Evolutionary conservation across 2,888 invertebrate genomes (phyloP), one percentile per base, ranked within the genome.

Genomic region (Suillia variegata): DNA sequence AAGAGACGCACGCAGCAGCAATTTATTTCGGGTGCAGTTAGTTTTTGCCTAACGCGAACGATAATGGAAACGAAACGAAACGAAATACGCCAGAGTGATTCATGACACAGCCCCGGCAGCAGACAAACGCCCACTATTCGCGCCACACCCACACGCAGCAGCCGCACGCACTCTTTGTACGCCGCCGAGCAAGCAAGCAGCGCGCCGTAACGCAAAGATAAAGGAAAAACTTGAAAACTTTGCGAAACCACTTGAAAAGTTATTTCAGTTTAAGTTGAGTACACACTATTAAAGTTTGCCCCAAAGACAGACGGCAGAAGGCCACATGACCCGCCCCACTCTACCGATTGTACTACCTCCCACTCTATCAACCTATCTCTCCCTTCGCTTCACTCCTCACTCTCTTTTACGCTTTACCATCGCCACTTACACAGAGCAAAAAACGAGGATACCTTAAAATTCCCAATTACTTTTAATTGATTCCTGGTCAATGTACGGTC

Each of bases 201-300:
- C n/a, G n/a, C n/a, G n/a, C n/a, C n/a, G n/a, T n/a, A 45, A 20
- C 20, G 17, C 38, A 45, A 20, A 18, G 45, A 20, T 45, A 45
- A 45, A 20, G 45, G 18, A 45, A 54, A 58, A 54, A 49, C 54
- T 58, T 58, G 18, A 45, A 54, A 58, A 54, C 54, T 58, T 58
- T 58, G 38, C 54, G 54, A 38, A 58, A 58, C 58, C 58, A 58
- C 58, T 58, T 58, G 58, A 58, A 58, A 58, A 58, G 58, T 58
- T 58, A 58, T 49, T 49, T 50, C 54, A 58, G 58, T 54, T 58
- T 58, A 58, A 58, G 58, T 54, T 54, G 58, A 54, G 54, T 58
- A 42, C 54, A 58, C 54, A 54, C 54, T 58, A 54, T 58, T 58
- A 58, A 58, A 54, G 54, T 58, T 58, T 58, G 38, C 49, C 12